A percentile compares a stretch with the other conserved stretches of the same genome.
phyloP scores from a whole-genome alignment of 2,113 vertebrate species.

The Amblyopsis rosae region DNA sequence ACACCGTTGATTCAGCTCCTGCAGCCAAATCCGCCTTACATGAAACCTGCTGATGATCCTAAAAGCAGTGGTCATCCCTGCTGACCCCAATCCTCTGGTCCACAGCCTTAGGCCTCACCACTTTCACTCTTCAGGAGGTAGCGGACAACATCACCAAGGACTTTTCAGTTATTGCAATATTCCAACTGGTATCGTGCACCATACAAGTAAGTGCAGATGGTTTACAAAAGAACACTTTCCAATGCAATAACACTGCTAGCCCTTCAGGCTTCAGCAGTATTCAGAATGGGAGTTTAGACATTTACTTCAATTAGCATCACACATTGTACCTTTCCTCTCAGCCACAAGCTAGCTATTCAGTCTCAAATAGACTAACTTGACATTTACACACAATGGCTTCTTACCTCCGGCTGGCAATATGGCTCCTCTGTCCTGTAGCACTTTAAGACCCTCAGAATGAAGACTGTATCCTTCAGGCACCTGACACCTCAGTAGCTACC shows the following conservation, averaged over 20 bases:
- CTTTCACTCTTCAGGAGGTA: conserved; percentile 57
- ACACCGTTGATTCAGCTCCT: conserved; percentile 82
- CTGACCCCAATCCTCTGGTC: conserved; percentile 78
- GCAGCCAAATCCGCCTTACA: conserved; percentile 89
- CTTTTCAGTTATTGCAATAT: neutral
- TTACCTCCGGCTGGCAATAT: conserved; percentile 50
- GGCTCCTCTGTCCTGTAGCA: conserved; percentile 37
- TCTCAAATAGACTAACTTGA: conserved; percentile 1
- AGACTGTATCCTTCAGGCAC: conserved; percentile 58
- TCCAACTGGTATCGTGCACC: neutral
- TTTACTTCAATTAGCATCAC: neutral
- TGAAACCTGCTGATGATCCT: conserved; percentile 84
- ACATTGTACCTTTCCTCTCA: neutral
- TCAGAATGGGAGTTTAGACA: no score
- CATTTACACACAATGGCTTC: neutral
- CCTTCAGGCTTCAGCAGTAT: no score
- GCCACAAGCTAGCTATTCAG: neutral
- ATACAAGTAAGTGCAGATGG: conserved; percentile 1
- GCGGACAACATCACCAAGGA: conserved; percentile 3
- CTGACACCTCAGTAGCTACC: conserved; percentile 52
- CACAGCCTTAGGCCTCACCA: conserved; percentile 59
- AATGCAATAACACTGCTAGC: neutral
- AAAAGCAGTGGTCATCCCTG: conserved; percentile 74
- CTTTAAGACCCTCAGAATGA: conserved; percentile 65
- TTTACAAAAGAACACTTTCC: neutral